phyloP scores from a whole-genome alignment of 2,888 invertebrate genomes.

The Pammene aurita region DNA sequence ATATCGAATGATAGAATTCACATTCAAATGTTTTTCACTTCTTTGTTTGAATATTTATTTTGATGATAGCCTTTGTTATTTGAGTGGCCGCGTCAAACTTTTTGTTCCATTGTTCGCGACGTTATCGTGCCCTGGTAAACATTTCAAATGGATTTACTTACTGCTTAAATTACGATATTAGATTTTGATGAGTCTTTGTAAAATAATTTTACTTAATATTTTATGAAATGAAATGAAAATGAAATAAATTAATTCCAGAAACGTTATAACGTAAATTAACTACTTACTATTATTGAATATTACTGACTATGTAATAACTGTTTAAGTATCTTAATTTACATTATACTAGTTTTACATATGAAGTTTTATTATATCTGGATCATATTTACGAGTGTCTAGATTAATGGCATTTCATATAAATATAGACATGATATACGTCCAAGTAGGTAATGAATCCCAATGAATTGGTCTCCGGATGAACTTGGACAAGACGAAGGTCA shows the following conservation, averaged over 20 bases:
- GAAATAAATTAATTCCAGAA: no score
- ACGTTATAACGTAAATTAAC: no score
- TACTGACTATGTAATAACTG: neutral
- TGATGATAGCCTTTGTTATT: constrained; percentile 61
- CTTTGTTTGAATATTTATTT: constrained; percentile 73
- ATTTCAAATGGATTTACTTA: constrained; percentile 20
- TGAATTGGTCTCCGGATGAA: no score
- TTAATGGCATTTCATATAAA: neutral
- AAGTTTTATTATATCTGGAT: no score
- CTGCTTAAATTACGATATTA: neutral
- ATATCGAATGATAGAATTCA: constrained; percentile 82
- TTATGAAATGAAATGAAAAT: no score
- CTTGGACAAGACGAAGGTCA: no score
- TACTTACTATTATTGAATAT: no score
- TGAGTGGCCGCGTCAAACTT: constrained; percentile 43
- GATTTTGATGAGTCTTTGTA: neutral
- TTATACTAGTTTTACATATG: no score
- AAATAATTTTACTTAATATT: neutral
- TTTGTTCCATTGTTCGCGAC: constrained; percentile 42
- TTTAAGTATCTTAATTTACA: no score
- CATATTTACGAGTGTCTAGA: no score
- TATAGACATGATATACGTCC: no score
- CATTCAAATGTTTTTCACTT: constrained; percentile 75
- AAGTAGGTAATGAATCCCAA: no score
- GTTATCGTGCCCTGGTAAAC: constrained; percentile 31